phyloP scores from a whole-genome alignment of 2,888 invertebrate species.

The Drosophila kambysellisi region DNA sequence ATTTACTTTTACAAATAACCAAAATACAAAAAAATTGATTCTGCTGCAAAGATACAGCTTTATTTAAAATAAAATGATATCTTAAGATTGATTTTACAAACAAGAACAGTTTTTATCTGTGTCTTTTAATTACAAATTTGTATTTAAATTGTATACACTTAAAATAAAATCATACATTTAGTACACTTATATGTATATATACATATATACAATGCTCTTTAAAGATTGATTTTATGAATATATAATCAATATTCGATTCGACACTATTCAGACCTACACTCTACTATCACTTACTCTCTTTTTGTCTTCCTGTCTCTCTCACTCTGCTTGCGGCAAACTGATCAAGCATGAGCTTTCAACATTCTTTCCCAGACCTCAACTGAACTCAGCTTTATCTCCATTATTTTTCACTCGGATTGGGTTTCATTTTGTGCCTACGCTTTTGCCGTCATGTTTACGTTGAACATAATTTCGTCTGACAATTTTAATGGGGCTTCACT shows the following conservation, averaged over 20 bases:
- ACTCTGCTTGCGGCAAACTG: neutral
- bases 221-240: neutral
- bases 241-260: neutral
- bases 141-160: neutral
- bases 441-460: slow-evolving; percentile 65
- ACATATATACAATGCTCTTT: neutral
- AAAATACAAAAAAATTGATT: too few relatives aligned
- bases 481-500: slow-evolving; percentile 9
- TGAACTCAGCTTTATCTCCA: slow-evolving; percentile 32
- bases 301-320: neutral
- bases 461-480: slow-evolving; percentile 42
- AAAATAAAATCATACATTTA: neutral
- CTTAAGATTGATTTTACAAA: neutral
- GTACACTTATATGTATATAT: neutral
- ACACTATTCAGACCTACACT: neutral
- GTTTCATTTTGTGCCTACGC: slow-evolving; percentile 66
- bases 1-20: too few relatives aligned
- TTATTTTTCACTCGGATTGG: slow-evolving; percentile 31
- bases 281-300: neutral
- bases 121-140: neutral
- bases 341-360: neutral
- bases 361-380: slow-evolving; percentile 8
- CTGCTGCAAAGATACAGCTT: too few relatives aligned
- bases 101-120: neutral
- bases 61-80: neutral